Evolutionary conservation across 2,797 vertebrate species (phyloP).

Genomic region (Darevskia nairensis): DNA sequence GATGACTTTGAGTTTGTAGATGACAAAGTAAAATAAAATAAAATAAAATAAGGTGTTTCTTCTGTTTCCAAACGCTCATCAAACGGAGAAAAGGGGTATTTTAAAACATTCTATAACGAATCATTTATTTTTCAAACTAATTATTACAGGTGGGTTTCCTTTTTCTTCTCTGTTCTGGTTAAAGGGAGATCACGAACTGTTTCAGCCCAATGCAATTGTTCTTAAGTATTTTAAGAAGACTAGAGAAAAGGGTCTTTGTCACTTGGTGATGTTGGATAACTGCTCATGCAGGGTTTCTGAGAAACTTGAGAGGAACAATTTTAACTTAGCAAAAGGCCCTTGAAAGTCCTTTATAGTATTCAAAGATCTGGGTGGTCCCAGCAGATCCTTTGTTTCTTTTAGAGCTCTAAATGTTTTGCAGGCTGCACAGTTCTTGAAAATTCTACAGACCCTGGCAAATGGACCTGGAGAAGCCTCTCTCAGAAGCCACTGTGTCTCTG

Average conservation of each 20-base stretch:
- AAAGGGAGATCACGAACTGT: background rate
- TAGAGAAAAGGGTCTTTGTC: slow-evolving; percentile 59
- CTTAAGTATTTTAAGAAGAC: slow-evolving; percentile 44
- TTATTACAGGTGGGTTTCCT: slow-evolving; percentile 21
- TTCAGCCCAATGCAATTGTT: slow-evolving; percentile 25
- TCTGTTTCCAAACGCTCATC: slow-evolving; percentile 16
- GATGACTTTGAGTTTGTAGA: background rate
- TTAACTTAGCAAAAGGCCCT: slow-evolving; percentile 67
- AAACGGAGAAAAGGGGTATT: background rate
- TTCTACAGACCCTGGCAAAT: slow-evolving; percentile 30
- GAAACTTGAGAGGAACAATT: slow-evolving; percentile 49
- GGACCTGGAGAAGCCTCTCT: slow-evolving; percentile 43
- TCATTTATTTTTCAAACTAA: slow-evolving; percentile 8
- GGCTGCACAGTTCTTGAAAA: slow-evolving; percentile 56
- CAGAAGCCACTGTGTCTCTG: background rate
- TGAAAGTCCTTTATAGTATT: slow-evolving; percentile 53
- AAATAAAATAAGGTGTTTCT: slow-evolving; percentile 7
- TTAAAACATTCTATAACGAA: slow-evolving; percentile 27
- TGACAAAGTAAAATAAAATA: background rate
- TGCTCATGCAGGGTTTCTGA: slow-evolving; percentile 51
- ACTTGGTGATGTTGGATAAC: slow-evolving; percentile 46
- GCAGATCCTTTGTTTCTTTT: slow-evolving; percentile 58
- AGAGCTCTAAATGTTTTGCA: slow-evolving; percentile 60
- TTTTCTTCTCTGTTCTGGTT: slow-evolving; percentile 22
- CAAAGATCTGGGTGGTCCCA: slow-evolving; percentile 61